Conservation (phyloP, 35 echinoderm and acorn worm genomes). For the Ophiothrix spiculata region DNA sequence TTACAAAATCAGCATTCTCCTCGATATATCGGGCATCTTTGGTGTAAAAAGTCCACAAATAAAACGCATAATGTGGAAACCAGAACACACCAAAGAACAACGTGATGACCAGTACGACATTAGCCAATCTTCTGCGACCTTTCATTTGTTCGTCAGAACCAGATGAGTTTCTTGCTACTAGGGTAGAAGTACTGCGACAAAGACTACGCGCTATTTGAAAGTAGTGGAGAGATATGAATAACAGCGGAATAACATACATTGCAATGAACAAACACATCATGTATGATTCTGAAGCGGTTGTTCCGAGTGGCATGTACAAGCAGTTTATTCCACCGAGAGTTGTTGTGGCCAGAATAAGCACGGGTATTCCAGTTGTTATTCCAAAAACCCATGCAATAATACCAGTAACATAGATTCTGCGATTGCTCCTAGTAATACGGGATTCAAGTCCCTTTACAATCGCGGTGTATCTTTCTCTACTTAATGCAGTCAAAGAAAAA, state of each 20-base stretch:
- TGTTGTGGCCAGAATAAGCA: conserved; percentile 30
- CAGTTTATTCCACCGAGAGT: conserved; percentile 12
- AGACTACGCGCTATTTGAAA: conserved; percentile 61
- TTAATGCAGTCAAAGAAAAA: conserved; percentile 51
- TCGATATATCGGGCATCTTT: conserved; percentile 23
- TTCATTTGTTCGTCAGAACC: conserved; percentile 57
- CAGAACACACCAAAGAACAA: conserved; percentile 80
- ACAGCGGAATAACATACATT: conserved; percentile 49
- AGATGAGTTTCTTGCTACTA: conserved; percentile 50
- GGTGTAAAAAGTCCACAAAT: conserved; percentile 29
- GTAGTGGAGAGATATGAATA: conserved; percentile 52
- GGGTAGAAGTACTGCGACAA: conserved; percentile 41
- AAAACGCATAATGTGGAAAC: conserved; percentile 57
- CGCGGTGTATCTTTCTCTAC: conserved; percentile 62
- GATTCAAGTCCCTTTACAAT: conserved; percentile 34
- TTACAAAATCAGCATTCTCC: background rate
- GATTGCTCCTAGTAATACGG: background rate
- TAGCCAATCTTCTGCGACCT: conserved; percentile 61
- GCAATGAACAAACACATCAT: conserved; percentile 26
- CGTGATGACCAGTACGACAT: conserved; percentile 61
- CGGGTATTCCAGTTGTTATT: conserved; percentile 13
- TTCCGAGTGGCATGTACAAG: conserved; percentile 25
- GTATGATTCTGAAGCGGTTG: conserved; percentile 34
- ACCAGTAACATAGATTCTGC: background rate
- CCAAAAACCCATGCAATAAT: conserved; percentile 15